Conservation (phyloP, 2,888 invertebrate species). For the Idaea biselata region DNA sequence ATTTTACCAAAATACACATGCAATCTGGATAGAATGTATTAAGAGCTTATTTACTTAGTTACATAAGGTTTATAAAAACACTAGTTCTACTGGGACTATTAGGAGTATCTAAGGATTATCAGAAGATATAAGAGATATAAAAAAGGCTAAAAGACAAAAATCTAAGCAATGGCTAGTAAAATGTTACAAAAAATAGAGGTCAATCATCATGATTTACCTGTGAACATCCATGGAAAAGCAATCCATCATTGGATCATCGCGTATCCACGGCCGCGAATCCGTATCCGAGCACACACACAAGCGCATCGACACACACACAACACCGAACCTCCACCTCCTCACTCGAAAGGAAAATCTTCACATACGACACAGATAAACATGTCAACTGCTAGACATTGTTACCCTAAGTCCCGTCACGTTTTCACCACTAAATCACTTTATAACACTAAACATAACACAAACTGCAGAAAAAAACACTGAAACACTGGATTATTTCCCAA, state of each 20-base stretch:
- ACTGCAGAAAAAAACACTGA: conserved; percentile 66
- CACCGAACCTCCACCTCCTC: conserved; percentile 77
- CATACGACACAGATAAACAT: conserved; percentile 81
- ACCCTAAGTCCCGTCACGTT: conserved; percentile 77
- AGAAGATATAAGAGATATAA: neutral
- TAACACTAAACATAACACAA: conserved; percentile 71
- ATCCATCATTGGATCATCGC: conserved; percentile 76
- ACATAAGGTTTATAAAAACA: conserved; percentile 38
- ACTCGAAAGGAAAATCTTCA: conserved; percentile 81
- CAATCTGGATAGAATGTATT: conserved; percentile 29
- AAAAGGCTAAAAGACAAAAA: conserved; percentile 26
- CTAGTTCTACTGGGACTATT: conserved; percentile 44
- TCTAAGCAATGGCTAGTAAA: conserved; percentile 43
- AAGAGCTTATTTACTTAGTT: conserved; percentile 45
- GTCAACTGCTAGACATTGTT: conserved; percentile 81
- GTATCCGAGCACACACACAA: conserved; percentile 59
- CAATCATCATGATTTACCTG: conserved; percentile 67
- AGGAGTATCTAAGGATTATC: conserved; percentile 21
- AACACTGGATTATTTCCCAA: conserved; percentile 72
- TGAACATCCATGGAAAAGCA: conserved; percentile 75
- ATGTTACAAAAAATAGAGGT: conserved; percentile 48
- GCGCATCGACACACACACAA: conserved; percentile 72
- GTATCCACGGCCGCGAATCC: conserved; percentile 55
- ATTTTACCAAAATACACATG: conserved; percentile 45
- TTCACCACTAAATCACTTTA: conserved; percentile 71